A percentile compares a stretch with the other conserved stretches of the same genome.
These are phyloP conservation scores for Cheilosia impressa DNA, from an alignment of 2,888 invertebrate genomes.

Conservation along the genomic window DNA sequence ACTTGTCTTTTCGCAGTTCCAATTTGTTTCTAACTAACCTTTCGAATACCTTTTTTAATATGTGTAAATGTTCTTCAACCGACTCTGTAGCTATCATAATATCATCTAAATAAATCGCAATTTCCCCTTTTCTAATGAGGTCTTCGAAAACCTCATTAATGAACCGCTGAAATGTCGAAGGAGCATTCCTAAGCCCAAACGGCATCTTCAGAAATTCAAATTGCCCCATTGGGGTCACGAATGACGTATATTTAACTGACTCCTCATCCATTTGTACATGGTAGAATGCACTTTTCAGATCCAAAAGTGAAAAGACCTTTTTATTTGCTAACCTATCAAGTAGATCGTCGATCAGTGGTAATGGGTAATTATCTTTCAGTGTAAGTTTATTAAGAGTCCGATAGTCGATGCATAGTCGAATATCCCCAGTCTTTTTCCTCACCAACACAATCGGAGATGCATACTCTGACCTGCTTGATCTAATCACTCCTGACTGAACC, in stretches of 20 bases:
- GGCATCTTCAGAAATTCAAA: neutral
- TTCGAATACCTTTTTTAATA: no score
- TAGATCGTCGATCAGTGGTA: neutral
- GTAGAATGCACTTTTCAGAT: neutral
- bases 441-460: no score
- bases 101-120: slow-evolving; percentile 10
- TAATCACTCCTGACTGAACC: neutral
- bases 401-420: neutral
- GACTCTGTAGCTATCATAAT: slow-evolving; percentile 4
- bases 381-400: neutral
- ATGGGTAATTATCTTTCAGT: neutral
- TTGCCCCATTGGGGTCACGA: neutral
- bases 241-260: slow-evolving; percentile 2
- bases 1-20: slow-evolving; percentile 74
- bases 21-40: no score
- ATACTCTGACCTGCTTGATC: no score
- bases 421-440: neutral
- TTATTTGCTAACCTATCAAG: neutral
- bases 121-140: neutral
- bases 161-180: neutral
- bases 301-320: neutral
- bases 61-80: neutral
- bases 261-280: neutral
- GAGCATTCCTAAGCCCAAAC: neutral
- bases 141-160: slow-evolving; percentile 17